Evolutionary conservation across 2,797 vertebrate species (phyloP).

Genomic region (Otolemur crassicaudatus): DNA sequence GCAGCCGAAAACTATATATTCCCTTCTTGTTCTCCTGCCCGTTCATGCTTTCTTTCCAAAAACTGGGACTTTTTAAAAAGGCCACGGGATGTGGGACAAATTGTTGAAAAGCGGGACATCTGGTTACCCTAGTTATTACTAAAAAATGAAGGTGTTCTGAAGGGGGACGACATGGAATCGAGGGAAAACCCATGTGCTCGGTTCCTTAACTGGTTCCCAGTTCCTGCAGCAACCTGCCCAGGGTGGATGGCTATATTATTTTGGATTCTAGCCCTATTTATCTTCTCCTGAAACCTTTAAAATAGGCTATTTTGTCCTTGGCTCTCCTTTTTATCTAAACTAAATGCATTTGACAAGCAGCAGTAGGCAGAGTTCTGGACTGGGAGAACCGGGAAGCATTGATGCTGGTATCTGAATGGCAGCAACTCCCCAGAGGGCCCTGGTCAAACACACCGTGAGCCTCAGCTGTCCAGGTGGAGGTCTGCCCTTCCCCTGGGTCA

Average conservation of each 20-base stretch:
- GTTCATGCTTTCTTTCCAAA: too few relatives aligned
- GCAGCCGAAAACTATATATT: too few relatives aligned
- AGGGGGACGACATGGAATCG: background rate
- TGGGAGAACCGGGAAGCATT: background rate
- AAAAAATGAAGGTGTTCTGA: background rate
- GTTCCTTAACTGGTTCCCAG: background rate
- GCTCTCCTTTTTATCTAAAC: background rate
- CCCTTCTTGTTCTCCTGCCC: too few relatives aligned
- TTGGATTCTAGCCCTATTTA: background rate
- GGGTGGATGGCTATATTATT: background rate
- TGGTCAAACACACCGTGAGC: fast-evolving
- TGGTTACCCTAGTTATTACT: too few relatives aligned
- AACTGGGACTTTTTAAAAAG: too few relatives aligned
- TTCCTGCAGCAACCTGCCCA: fast-evolving
- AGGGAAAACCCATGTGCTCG: background rate
- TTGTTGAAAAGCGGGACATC: too few relatives aligned
- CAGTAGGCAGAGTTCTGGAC: background rate
- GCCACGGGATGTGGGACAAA: too few relatives aligned
- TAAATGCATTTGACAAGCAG: background rate
- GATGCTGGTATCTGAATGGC: background rate
- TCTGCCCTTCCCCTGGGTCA: too few relatives aligned
- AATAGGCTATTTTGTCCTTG: background rate
- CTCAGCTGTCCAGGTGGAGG: background rate
- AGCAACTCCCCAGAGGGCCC: fast-evolving
- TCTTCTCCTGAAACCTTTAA: background rate